Conservation (phyloP, 2,113 vertebrate genomes). For the Neogobius melanostomus region DNA sequence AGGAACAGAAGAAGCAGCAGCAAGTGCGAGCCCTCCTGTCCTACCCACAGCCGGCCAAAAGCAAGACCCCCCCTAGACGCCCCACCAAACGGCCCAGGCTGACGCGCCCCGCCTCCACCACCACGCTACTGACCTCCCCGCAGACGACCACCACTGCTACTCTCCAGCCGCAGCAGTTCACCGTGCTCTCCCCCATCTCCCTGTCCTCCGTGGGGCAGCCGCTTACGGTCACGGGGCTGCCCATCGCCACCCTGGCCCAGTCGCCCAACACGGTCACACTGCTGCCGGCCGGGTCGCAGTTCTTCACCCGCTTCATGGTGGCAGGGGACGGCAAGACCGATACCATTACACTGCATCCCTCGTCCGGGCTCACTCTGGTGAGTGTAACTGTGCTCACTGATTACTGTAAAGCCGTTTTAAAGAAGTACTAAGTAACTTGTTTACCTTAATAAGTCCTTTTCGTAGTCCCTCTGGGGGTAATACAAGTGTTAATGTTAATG, state of each 20-base stretch:
- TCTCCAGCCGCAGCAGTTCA: slow-evolving; percentile 75
- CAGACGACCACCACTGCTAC: slow-evolving; percentile 68
- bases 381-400: slow-evolving; percentile 47
- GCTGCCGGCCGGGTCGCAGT: slow-evolving; percentile 86
- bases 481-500: too few relatives aligned
- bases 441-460: too few relatives aligned
- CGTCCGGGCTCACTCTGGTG: slow-evolving; percentile 87
- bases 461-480: too few relatives aligned
- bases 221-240: slow-evolving; percentile 86
- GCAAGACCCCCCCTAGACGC: slow-evolving; percentile 79
- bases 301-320: slow-evolving; percentile 86
- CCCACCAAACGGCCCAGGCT: slow-evolving; percentile 89
- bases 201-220: slow-evolving; percentile 78
- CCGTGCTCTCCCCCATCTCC: slow-evolving; percentile 75
- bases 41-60: slow-evolving; percentile 84
- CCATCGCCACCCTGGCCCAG: slow-evolving; percentile 84
- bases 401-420: too few relatives aligned
- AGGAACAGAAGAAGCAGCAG: slow-evolving; percentile 90
- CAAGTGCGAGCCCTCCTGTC: slow-evolving; percentile 80
- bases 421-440: too few relatives aligned
- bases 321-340: slow-evolving; percentile 81
- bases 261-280: slow-evolving; percentile 71
- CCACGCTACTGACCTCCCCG: slow-evolving; percentile 83
- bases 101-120: slow-evolving; percentile 89
- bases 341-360: slow-evolving; percentile 86